Percentiles rank a stretch among this genome's conserved stretches.
Conservation (phyloP, 1,140 invertebrate species). For the Aphelenchoides fujianensis region DNA sequence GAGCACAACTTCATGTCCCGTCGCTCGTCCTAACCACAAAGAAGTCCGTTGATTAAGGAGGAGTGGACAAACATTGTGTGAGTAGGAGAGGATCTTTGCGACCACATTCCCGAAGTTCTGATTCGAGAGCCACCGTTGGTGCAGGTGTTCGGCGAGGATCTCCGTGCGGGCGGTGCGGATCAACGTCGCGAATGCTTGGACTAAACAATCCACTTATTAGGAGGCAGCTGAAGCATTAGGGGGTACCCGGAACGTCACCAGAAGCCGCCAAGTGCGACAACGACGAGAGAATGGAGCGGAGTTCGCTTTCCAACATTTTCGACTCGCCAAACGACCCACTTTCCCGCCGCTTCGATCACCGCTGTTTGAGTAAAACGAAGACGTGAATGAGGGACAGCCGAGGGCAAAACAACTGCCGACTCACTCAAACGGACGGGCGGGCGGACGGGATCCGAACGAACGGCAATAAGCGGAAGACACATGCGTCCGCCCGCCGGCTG, state of each 20-base stretch:
- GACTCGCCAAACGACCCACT: too few relatives aligned
- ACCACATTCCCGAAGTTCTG: slow-evolving; percentile 9
- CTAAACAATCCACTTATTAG: too few relatives aligned
- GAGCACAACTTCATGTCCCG: slow-evolving; percentile 13
- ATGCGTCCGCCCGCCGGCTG: too few relatives aligned
- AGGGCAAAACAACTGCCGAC: too few relatives aligned
- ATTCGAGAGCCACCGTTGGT: slow-evolving; percentile 16
- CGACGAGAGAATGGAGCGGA: slow-evolving; percentile 8
- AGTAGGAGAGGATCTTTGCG: background rate
- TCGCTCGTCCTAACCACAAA: background rate
- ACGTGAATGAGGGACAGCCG: too few relatives aligned
- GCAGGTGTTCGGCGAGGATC: slow-evolving; percentile 13
- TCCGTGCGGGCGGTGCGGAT: background rate
- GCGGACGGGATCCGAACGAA: too few relatives aligned
- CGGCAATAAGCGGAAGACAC: too few relatives aligned
- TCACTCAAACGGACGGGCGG: too few relatives aligned
- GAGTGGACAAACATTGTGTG: slow-evolving; percentile 7
- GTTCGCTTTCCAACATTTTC: slow-evolving; percentile 5
- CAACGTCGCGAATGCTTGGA: slow-evolving; percentile 15
- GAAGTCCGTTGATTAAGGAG: too few relatives aligned
- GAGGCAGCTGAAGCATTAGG: too few relatives aligned
- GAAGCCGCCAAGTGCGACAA: slow-evolving; percentile 14
- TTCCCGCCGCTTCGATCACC: too few relatives aligned
- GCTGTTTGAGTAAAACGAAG: too few relatives aligned
- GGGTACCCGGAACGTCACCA: slow-evolving; percentile 7